Evolutionary conservation across 2,888 invertebrate genomes (phyloP), one percentile per base, ranked within the genome.

Genomic region (Ferdinandea cuprea): DNA sequence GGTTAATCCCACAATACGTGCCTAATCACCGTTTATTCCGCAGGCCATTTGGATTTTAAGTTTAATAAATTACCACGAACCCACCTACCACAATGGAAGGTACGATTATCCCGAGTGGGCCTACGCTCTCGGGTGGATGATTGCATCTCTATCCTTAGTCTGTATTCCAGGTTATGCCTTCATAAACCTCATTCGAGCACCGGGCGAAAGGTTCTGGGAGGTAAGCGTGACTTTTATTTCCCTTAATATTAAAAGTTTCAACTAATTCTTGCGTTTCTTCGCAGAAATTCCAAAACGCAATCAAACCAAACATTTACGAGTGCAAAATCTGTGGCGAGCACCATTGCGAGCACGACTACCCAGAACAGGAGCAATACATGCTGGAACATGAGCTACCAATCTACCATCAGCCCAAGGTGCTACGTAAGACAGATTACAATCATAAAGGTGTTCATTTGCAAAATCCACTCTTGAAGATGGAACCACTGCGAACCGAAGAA

Each of bases 1-100:
- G 3, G 11, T 5, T 42, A 0, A 6, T 11, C 42, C 6, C 0
- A 25, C 8, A 59, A 1, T 8, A 3, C n/a, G 2, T 8, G 11
- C 17, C 11, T 21, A 35, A 17, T 4, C 7, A 8, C 15, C 3
- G 6, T 11, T 4, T 9, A 15, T 48, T 25, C 87, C 90, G 2
- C 91, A 97, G 92, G 95, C 95, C 15, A 94, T 98, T 63, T 97
- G 97, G 97, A 94, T 97, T 69, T 96, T 97, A 87, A 96, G 96
- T 87, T 92, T 97, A 88, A 95, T 97, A 71, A 97, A 97, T 91
- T 97, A 97, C 90, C 94, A 95, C 87, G 95, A 96, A 50, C 96
- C 97, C 8, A 95, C 95, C 30, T 96, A 97, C 89, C 95, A 95
- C 86, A 96, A 96, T 87, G 96, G 95, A 76, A 92, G 92, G 69